A percentile compares a stretch with the other conserved stretches of the same genome.
Evolutionary conservation across 2,797 vertebrate species (phyloP).

Genomic region (Trichosurus vulpecula): DNA sequence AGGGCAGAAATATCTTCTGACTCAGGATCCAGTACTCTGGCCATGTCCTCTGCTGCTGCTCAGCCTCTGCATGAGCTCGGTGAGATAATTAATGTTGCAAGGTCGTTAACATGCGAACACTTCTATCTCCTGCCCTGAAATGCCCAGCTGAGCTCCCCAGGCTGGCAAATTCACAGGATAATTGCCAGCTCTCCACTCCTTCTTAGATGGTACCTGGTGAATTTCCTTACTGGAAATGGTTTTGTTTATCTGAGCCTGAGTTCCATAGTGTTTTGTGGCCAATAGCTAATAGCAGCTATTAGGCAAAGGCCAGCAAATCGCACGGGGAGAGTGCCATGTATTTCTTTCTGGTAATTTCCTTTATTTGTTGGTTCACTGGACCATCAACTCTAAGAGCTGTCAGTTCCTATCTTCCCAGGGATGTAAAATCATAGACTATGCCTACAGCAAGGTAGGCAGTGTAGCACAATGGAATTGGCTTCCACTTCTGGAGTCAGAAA

Average conservation of each 20-base stretch:
- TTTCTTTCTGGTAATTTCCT: constrained; percentile 21
- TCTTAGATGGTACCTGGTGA: constrained; percentile 7
- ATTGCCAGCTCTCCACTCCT: constrained; percentile 19
- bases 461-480: background rate
- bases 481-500: background rate
- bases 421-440: background rate
- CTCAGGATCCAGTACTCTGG: background rate
- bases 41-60: background rate
- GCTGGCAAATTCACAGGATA: constrained; percentile 21
- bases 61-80: background rate
- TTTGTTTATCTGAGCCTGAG: background rate
- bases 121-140: background rate
- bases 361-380: constrained; percentile 4
- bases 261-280: constrained; percentile 2
- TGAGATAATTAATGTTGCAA: background rate
- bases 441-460: background rate
- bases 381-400: constrained; percentile 34
- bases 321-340: background rate
- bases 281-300: constrained; percentile 1
- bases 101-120: accelerated
- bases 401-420: constrained; percentile 28
- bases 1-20: no score
- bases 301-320: background rate
- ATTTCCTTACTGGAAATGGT: constrained; percentile 7
- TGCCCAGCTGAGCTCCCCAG: constrained; percentile 14